Base-by-base conservation (phyloP, 2,888 invertebrate species). In the Diarsia dahlii region DNA sequence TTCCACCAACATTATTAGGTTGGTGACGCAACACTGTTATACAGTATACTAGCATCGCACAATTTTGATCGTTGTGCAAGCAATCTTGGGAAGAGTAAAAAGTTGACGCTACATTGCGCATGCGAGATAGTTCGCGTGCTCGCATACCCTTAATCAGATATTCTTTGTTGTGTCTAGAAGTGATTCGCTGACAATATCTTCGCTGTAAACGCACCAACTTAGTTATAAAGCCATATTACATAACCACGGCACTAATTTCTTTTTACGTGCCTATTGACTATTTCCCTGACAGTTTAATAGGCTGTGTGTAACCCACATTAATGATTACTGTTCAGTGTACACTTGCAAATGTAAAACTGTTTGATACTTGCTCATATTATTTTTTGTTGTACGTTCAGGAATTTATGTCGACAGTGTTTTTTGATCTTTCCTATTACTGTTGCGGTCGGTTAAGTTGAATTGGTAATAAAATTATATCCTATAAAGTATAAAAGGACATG, bases 21-120 rank as follows among this genome's bases (percentile, higher is more conserved):
- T 88, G 82, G 91, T 94, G 95, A 95, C 91, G 95, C 89, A 95
- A 95, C 90, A 91, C 92, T 91, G 90, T 92, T 92, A 90, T 90
- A 80, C 73, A 82, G 81, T 71, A 74, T 64, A 81, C 82, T 66
- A 62, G 87, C 89, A 90, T 90, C 91, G 89, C 88, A 92, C 91
- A 90, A 92, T 93, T 95, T 94, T 93, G 93, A 94, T 93, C 92
- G 94, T 94, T 94, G 92, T 92, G 93, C 91, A 93, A 94, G 89
- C 84, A 74, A 80, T 89, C 84, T 80, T 78, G 73, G 84, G 82
- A 84, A 74, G 82, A 84, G 85, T 89, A 93, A 93, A 92, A 92
- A 91, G 87, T 90, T 83, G 88, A 90, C 87, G 78, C 23, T 50
- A 8, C 45, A 62, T 83, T 89, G 85, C 84, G 87, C 89, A 87